These are phyloP conservation scores for Drosophila falleni DNA, from an alignment of 2,888 invertebrate species.

Conservation along the genomic window DNA sequence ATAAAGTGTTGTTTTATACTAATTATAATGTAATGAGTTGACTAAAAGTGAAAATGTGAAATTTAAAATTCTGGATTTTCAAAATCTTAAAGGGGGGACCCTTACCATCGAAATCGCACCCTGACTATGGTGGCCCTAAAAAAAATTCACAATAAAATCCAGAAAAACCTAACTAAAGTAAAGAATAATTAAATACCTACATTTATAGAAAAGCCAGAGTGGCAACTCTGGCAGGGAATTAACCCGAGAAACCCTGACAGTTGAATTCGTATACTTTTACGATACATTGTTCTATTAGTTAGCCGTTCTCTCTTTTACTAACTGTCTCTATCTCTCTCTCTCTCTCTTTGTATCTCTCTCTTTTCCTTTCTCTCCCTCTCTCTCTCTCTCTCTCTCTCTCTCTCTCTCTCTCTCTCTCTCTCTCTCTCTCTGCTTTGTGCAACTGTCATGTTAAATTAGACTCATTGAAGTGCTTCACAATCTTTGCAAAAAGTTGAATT, in stretches of 20 bases:
- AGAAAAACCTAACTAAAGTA: too few species aligned
- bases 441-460: slow-evolving; percentile 56
- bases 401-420: background rate
- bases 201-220: background rate
- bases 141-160: background rate
- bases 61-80: too few species aligned
- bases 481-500: slow-evolving; percentile 40
- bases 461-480: slow-evolving; percentile 34
- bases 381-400: slow-evolving; percentile 1
- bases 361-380: slow-evolving; percentile 13
- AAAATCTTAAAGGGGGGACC: too few species aligned
- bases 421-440: slow-evolving; percentile 25
- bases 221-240: background rate
- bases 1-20: too few species aligned
- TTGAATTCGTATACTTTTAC: slow-evolving; percentile 18
- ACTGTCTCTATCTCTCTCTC: slow-evolving; percentile 1
- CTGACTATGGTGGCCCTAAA: too few species aligned
- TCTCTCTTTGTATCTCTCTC: background rate
- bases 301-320: background rate
- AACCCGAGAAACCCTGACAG: slow-evolving; percentile 18
- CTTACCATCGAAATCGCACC: too few species aligned
- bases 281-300: slow-evolving; percentile 48
- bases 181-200: too few species aligned
- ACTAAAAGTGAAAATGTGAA: too few species aligned
- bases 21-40: too few species aligned